Conservation (phyloP, 2,113 vertebrate genomes). For the Hemibates koningsi region DNA sequence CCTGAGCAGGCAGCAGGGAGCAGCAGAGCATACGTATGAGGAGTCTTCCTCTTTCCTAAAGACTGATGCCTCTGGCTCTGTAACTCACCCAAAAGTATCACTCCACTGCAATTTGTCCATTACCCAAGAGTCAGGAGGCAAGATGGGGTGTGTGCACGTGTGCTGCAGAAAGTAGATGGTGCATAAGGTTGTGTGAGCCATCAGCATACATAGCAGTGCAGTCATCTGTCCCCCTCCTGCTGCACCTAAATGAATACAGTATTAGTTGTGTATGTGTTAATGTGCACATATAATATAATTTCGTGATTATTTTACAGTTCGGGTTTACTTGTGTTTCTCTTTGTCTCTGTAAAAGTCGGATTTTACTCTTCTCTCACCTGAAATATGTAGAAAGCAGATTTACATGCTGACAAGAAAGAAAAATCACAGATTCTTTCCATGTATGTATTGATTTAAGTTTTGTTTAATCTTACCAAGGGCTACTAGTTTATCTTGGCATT, state of each 20-base stretch:
- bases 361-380: not conserved
- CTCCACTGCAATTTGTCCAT: conserved; percentile 40
- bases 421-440: not conserved
- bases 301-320: not conserved
- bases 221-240: not conserved
- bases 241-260: conserved; percentile 21
- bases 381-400: not conserved
- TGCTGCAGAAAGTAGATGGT: not conserved
- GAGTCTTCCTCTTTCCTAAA: not conserved
- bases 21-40: conserved; percentile 27
- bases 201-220: conserved; percentile 8
- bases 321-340: not conserved
- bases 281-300: not conserved
- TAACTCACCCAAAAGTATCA: conserved; percentile 45
- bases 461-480: conserved; percentile 8
- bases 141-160: not conserved
- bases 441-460: not conserved
- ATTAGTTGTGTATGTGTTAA: conserved; percentile 13
- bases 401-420: not conserved
- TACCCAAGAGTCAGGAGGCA: conserved; percentile 29
- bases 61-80: conserved; percentile 31
- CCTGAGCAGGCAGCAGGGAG: conserved; percentile 39
- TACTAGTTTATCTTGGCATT: not conserved
- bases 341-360: not conserved
- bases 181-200: not conserved